Percentiles rank a stretch among this genome's conserved stretches.
These are phyloP conservation scores for Neopipo cinnamomea DNA, from an alignment of 2,113 vertebrate species.

Conservation along the genomic window DNA sequence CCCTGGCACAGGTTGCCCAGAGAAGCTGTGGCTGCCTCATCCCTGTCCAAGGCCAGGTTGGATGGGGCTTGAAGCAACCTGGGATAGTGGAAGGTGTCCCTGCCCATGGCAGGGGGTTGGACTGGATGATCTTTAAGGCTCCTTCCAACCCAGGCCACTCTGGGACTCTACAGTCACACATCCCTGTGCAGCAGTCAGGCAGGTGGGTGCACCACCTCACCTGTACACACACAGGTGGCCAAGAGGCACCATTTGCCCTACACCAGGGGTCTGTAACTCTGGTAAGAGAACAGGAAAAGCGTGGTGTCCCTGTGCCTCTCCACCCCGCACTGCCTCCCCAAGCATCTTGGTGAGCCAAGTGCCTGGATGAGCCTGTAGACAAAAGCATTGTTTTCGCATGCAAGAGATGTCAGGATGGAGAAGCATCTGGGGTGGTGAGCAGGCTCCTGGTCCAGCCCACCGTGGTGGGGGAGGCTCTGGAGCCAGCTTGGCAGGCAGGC, in stretches of 20 bases:
- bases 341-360: neutral
- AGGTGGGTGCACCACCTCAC: neutral
- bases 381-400: neutral
- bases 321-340: neutral
- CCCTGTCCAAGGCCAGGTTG: neutral
- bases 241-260: neutral
- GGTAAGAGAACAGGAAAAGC: neutral
- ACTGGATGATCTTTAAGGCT: neutral
- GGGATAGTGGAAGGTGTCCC: neutral
- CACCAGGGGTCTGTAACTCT: neutral
- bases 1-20: neutral
- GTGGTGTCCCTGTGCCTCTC: neutral
- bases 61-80: neutral
- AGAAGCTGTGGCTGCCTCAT: neutral
- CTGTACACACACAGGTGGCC: neutral
- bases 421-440: neutral
- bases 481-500: neutral
- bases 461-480: neutral
- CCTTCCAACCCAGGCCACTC: neutral
- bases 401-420: neutral
- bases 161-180: neutral
- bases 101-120: neutral
- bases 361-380: neutral
- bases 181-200: neutral
- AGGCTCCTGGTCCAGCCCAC: fast-evolving